phyloP scores from a whole-genome alignment of 2,797 vertebrate genomes.

The Buphagus erythrorhynchus region DNA sequence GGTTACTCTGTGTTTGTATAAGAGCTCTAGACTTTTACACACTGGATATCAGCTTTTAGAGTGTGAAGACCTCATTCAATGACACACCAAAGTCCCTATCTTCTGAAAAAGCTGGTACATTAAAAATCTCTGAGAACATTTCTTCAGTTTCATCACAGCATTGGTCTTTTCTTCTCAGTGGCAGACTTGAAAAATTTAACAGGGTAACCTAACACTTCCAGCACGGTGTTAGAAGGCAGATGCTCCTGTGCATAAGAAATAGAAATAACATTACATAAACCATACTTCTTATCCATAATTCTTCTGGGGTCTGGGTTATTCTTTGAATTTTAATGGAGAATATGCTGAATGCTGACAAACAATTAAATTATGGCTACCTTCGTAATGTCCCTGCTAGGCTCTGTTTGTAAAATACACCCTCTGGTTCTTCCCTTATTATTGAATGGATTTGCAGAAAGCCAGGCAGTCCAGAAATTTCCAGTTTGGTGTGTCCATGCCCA shows the following conservation, averaged over 20 bases:
- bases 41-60: not conserved
- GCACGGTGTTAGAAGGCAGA: not conserved
- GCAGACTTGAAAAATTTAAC: constrained; percentile 50
- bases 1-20: not conserved
- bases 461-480: not conserved
- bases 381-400: not conserved
- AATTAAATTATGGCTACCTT: not conserved
- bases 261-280: constrained; percentile 23
- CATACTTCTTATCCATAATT: not conserved
- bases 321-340: constrained; percentile 7
- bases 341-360: not conserved
- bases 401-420: not conserved
- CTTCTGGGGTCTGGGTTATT: not conserved
- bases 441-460: not conserved
- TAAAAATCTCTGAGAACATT: constrained; percentile 26
- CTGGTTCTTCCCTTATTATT: not conserved
- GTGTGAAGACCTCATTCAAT: constrained; percentile 8
- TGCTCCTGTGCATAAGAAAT: constrained; percentile 40
- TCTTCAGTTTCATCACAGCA: constrained; percentile 37
- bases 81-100: not conserved
- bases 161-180: constrained; percentile 49
- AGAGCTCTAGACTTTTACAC: not conserved
- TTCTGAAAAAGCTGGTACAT: constrained; percentile 7
- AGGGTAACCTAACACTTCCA: constrained; percentile 53
- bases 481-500: not conserved